phyloP scores from a whole-genome alignment of 2,888 invertebrate genomes.

The Cantharis rufa region DNA sequence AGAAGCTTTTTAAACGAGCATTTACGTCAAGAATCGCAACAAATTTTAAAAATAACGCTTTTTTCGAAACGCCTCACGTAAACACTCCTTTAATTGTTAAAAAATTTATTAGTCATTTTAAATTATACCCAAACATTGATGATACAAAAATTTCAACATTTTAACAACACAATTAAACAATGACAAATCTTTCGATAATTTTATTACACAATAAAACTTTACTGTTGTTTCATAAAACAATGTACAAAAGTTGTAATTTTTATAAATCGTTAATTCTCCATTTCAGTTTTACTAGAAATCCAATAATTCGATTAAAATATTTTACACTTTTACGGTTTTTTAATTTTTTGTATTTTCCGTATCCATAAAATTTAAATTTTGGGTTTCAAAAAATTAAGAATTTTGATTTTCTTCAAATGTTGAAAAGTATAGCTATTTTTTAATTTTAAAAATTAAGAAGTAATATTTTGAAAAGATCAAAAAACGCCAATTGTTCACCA shows the following conservation, averaged over 20 bases:
- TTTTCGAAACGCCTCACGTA: background rate
- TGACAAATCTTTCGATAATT: background rate
- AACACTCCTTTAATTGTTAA: background rate
- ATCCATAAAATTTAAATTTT: too few species aligned
- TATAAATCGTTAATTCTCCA: background rate
- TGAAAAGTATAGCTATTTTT: too few species aligned
- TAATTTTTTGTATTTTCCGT: too few species aligned
- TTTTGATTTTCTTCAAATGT: too few species aligned
- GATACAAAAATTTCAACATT: background rate
- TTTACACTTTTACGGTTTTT: background rate
- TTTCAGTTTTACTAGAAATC: background rate
- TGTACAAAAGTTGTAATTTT: background rate
- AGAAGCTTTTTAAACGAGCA: background rate
- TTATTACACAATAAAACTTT: background rate
- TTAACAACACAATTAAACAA: background rate
- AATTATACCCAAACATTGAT: constrained; percentile 1
- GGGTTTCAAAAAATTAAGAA: too few species aligned
- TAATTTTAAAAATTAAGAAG: too few species aligned
- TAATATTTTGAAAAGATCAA: too few species aligned
- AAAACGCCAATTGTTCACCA: too few species aligned
- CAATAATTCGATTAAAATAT: background rate
- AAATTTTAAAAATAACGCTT: background rate
- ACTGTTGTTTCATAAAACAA: background rate
- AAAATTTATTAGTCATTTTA: background rate
- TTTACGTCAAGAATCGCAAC: background rate